Evolutionary conservation across 2,113 vertebrate genomes (phyloP), one percentile per base, ranked within the genome.

Genomic region (Centropristis striata): DNA sequence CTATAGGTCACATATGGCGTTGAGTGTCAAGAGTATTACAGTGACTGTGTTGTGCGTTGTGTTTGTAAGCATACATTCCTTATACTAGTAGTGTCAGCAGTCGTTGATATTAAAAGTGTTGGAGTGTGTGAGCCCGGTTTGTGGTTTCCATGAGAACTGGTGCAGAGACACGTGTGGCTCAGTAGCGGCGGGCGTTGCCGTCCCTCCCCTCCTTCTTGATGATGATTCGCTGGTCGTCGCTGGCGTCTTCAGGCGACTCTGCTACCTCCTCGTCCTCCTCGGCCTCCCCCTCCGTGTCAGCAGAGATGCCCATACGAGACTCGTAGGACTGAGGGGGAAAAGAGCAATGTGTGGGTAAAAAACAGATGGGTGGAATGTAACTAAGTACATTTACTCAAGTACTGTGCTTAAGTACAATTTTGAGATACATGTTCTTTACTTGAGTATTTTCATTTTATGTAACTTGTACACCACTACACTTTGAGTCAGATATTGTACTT

Each of bases 241-340:
- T 89, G 0, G 87, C 89, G 0, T 96, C 96, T 0, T 96, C 96
- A 66, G 96, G 96, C 0, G 96, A 97, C 87, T 98, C 97, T 0
- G 94, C 96, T 0, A 85, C 97, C 91, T 97, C 98, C 87, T 98
- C 97, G 0, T 98, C 96, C 0, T 98, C 96, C 0, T 93, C 91
- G 0, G 74, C 93, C 28, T 94, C 85, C 60, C 95, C 95, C 86
- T 91, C 95, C 4, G 0, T 89, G 32, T 95, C 94, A 1, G 92
- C 90, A 2, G 92, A 82, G 42, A 94, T 91, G 36, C 94, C 95
- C 93, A 95, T 88, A 36, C 92, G 95, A 68, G 94, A 94, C 75
- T 96, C 94, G 7, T 94, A 96, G 28, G 95, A 91, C 95, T 96
- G 85, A 2, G 9, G 32, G 9, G 27, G 49, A 60, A 51, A 25